Conservation (phyloP, 1,140 invertebrate species). For the Nasonia longicornis region DNA sequence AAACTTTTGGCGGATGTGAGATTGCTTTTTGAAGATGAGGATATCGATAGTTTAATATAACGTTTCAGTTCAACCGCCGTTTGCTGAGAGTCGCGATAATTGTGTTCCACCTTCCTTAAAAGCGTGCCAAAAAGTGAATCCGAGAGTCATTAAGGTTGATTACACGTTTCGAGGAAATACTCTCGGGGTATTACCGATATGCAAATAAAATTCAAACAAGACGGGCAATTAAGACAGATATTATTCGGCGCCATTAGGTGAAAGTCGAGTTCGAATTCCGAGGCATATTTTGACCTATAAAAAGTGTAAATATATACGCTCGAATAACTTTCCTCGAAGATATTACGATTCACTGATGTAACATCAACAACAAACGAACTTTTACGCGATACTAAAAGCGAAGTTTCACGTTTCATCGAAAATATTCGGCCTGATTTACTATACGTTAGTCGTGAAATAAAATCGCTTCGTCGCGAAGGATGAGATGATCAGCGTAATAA, state of each 20-base stretch:
- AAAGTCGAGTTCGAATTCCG: neutral
- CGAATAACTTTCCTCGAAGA: neutral
- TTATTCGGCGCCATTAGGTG: neutral
- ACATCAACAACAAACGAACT: too few species aligned
- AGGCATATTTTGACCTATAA: neutral
- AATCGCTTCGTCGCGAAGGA: too few species aligned
- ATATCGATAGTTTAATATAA: too few species aligned
- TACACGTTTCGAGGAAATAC: neutral
- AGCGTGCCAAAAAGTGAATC: neutral
- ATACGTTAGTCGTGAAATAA: too few species aligned
- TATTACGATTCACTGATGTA: neutral
- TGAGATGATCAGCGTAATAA: too few species aligned
- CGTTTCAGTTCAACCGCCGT: too few species aligned
- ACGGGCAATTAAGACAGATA: neutral
- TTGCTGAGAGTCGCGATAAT: neutral
- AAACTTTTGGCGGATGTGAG: too few species aligned
- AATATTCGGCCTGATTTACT: too few species aligned
- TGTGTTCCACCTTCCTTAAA: neutral
- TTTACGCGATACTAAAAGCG: too few species aligned
- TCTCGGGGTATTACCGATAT: neutral
- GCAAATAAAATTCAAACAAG: neutral
- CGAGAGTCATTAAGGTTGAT: neutral
- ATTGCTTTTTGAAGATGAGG: too few species aligned
- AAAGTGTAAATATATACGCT: neutral
- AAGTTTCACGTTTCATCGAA: too few species aligned